Evolutionary conservation across 2,113 vertebrate species (phyloP).

Genomic region (Xiphias gladius): DNA sequence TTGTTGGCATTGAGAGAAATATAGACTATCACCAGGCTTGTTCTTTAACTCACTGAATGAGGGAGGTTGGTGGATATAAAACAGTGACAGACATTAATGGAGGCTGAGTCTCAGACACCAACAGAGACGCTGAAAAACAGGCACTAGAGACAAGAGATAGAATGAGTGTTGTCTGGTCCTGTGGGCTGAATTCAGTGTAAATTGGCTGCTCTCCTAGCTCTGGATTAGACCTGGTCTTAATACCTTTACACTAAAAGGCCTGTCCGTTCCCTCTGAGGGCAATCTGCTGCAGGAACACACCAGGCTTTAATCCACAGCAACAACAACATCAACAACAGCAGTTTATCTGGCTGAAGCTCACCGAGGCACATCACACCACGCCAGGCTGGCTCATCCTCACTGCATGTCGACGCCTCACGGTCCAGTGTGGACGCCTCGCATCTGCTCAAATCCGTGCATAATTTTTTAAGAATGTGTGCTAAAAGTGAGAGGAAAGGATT

Average conservation of each 20-base stretch:
- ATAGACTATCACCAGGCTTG: background rate
- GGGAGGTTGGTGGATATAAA: too few species aligned
- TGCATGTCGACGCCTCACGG: background rate
- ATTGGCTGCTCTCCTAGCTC: conserved; percentile 71
- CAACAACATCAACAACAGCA: conserved; percentile 62
- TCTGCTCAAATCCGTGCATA: too few species aligned
- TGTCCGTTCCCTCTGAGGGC: conserved; percentile 48
- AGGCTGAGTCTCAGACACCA: background rate
- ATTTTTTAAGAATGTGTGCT: background rate
- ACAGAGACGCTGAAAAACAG: background rate
- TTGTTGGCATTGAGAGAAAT: background rate
- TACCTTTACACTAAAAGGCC: conserved; percentile 76
- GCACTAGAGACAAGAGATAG: background rate
- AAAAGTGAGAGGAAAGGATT: background rate
- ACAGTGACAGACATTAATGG: background rate
- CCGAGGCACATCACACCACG: background rate
- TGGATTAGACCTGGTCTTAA: conserved; percentile 78
- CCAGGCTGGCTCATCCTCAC: background rate
- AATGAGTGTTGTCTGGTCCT: conserved; percentile 26
- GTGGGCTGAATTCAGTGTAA: conserved; percentile 61
- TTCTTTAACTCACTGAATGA: background rate
- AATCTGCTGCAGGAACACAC: conserved; percentile 65
- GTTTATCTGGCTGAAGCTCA: conserved; percentile 55
- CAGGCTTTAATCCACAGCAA: conserved; percentile 63
- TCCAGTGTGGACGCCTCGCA: too few species aligned